A percentile compares a stretch with the other conserved stretches of the same genome.
phyloP scores from a whole-genome alignment of 2,797 vertebrate genomes.

The Sebastiscus albofasciatus region DNA sequence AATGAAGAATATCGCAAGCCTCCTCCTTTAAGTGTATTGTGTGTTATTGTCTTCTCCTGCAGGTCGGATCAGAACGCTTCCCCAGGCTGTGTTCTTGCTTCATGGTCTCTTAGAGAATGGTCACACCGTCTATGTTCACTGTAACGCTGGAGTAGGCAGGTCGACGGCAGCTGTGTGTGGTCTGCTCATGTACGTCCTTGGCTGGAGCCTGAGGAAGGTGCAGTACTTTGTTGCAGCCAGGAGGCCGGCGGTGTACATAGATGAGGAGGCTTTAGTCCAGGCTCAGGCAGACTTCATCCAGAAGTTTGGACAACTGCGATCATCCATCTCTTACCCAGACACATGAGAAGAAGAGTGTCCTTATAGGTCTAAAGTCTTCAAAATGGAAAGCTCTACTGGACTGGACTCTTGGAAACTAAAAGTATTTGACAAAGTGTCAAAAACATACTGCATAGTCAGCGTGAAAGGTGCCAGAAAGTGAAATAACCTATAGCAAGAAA shows the following conservation, averaged over 20 bases:
- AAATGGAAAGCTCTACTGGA: neutral
- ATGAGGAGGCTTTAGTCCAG: constrained; percentile 89
- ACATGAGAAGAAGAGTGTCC: constrained; percentile 26
- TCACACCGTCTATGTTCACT: constrained; percentile 95
- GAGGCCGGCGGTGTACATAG: constrained; percentile 93
- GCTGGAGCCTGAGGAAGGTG: constrained; percentile 92
- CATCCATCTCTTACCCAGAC: constrained; percentile 56
- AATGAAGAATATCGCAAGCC: neutral
- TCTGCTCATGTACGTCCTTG: constrained; percentile 91
- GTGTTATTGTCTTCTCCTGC: constrained; percentile 27
- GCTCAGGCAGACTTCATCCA: constrained; percentile 88
- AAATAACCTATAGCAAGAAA: constrained; percentile 11
- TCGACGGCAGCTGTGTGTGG: constrained; percentile 93
- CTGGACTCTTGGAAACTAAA: neutral
- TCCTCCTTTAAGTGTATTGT: neutral
- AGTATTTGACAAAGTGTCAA: neutral
- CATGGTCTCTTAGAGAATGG: constrained; percentile 92
- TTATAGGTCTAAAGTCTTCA: neutral
- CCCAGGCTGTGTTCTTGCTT: constrained; percentile 94
- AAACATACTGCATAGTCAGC: neutral
- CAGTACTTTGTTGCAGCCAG: constrained; percentile 91
- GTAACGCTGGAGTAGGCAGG: constrained; percentile 95
- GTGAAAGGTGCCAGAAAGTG: constrained; percentile 4
- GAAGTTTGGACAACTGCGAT: constrained; percentile 72
- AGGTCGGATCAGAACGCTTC: constrained; percentile 94